Percentiles rank a stretch among this genome's conserved stretches.
Evolutionary conservation across 2,113 vertebrate genomes (phyloP).

Genomic region (Gavialis gangeticus): DNA sequence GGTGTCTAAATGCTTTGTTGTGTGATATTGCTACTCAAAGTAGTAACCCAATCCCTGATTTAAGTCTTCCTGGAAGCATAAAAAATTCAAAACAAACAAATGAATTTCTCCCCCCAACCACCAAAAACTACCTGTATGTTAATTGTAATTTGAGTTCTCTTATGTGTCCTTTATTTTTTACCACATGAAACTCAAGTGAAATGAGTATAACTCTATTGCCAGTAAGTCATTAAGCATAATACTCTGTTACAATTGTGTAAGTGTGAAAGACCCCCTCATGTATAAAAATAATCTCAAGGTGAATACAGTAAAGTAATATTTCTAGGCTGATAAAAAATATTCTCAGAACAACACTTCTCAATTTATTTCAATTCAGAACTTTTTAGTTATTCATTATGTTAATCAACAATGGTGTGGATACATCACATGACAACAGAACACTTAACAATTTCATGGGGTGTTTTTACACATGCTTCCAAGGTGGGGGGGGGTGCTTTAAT

Average conservation of each 20-base stretch:
- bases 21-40: neutral
- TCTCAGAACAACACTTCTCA: neutral
- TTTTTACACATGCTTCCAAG: too few species aligned
- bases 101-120: neutral
- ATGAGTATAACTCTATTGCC: neutral
- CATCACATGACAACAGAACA: neutral
- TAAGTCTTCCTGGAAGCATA: neutral
- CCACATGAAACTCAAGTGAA: neutral
- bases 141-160: rapidly evolving
- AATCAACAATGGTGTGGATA: neutral
- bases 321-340: neutral
- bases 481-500: too few species aligned
- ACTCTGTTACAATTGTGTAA: neutral
- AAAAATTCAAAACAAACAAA: neutral
- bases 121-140: neutral
- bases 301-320: neutral
- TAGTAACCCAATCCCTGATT: rapidly evolving
- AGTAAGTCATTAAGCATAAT: neutral
- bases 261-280: neutral
- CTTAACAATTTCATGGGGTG: neutral
- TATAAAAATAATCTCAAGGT: neutral
- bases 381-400: neutral
- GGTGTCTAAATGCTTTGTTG: neutral
- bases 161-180: neutral
- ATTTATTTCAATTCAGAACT: neutral